Conservation (phyloP, 2,888 invertebrate genomes). For the Heteromurus nitidus region DNA sequence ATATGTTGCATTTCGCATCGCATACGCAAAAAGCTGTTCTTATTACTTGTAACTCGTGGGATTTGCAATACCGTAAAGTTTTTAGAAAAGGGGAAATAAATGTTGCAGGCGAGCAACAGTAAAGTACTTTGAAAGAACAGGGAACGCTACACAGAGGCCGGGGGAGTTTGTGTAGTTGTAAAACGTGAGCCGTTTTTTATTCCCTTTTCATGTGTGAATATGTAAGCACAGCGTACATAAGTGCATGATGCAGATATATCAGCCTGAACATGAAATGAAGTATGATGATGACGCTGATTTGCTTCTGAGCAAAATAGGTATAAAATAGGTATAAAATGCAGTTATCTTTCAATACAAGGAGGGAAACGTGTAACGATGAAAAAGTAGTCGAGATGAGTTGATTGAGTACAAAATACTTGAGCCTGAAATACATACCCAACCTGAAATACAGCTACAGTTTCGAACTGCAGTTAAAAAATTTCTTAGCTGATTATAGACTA, state of each 20-base stretch:
- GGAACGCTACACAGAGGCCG: too few species aligned
- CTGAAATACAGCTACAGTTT: slow-evolving; percentile 35
- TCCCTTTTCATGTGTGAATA: too few species aligned
- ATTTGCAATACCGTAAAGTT: slow-evolving; percentile 3
- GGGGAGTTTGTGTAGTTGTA: too few species aligned
- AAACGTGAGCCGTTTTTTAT: slow-evolving; percentile 8
- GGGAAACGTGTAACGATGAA: not conserved
- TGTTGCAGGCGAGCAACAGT: too few species aligned
- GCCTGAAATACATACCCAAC: slow-evolving; percentile 29
- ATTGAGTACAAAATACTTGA: slow-evolving; percentile 39
- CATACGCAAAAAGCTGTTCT: too few species aligned
- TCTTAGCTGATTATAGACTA: not conserved
- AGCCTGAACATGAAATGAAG: not conserved
- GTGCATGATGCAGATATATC: too few species aligned
- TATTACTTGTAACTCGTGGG: too few species aligned
- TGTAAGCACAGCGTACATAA: too few species aligned
- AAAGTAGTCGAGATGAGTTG: slow-evolving; percentile 23
- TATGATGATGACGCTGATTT: too few species aligned
- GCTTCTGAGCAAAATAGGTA: too few species aligned
- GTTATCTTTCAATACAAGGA: slow-evolving; percentile 1
- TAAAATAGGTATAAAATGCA: not conserved
- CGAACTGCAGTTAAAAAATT: not conserved
- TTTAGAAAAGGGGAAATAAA: too few species aligned
- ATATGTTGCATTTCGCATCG: not conserved
- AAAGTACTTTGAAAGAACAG: not conserved